These are phyloP conservation scores for Zosterops lateralis DNA, from an alignment of 2,113 vertebrate genomes.

Conservation along the genomic window DNA sequence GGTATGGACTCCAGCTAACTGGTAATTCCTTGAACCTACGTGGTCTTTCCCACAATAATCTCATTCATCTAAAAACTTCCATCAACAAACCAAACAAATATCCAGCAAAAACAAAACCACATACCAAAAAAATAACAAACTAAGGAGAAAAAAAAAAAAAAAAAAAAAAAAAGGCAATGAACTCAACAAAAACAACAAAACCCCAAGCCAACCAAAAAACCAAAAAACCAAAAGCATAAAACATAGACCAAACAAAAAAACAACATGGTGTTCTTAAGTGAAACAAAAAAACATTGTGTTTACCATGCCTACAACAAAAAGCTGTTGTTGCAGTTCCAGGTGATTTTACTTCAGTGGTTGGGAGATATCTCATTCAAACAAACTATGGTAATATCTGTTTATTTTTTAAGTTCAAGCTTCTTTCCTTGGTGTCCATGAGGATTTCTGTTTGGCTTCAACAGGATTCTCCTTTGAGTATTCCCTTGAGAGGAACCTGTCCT, in stretches of 20 bases:
- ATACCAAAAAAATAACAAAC: rapidly evolving
- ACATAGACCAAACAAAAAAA: background rate
- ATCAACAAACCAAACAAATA: background rate
- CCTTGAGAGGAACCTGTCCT: background rate
- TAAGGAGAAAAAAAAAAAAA: background rate
- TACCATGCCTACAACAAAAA: too few species aligned
- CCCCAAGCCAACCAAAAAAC: background rate
- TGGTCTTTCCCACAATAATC: background rate
- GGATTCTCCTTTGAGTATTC: background rate
- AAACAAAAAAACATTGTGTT: too few species aligned
- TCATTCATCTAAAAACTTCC: background rate
- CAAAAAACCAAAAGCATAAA: background rate
- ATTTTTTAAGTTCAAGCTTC: background rate
- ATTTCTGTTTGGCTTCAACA: background rate
- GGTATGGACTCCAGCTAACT: rapidly evolving
- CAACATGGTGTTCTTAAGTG: background rate
- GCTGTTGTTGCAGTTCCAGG: too few species aligned
- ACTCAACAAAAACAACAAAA: background rate
- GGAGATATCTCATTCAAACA: background rate
- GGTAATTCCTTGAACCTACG: background rate
- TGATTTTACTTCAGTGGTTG: too few species aligned
- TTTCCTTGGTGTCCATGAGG: background rate
- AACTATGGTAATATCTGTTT: background rate
- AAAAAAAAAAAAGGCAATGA: background rate
- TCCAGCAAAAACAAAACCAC: background rate